Base-by-base conservation (phyloP, 2,113 vertebrate genomes). In the Podarcis muralis region DNA sequence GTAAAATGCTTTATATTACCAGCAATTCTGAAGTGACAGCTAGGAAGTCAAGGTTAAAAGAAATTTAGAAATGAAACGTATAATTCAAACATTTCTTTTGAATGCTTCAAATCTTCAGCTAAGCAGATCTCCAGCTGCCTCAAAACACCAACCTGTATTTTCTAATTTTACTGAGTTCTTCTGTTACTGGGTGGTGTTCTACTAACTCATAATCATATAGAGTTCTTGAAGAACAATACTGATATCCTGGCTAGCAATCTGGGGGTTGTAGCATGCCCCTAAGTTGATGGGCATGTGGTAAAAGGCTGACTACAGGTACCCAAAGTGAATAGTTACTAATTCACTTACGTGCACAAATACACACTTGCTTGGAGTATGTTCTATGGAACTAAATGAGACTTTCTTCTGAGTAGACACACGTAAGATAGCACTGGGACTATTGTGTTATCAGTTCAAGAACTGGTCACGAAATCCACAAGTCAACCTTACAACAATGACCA, bases 61-160 rank as follows among this genome's bases (percentile, higher is more conserved):
- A 30, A 53, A 87, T 88, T 77, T 32, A 68, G 88, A 95, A 93
- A 81, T 1, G 40, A 77, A 88, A 76, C 90, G 89, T 81, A 89
- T 0, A 86, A 35, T 81, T 68, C 7, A 84, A 18, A 91, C 53
- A 90, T 76, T 53, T 32, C 83, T 13, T 40, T 25, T 43, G 75
- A 91, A 88, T 72, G 68, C 78, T 89, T 48, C 43, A 93, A 95
- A 92, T 85, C 91, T 59, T 89, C 88, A 71, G 85, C 79, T 90
- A 0, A 79, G 13, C 18, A 62, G 59, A 37, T 16, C 35, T 69
- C 69, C 22, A 40, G 68, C 40, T 32, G 66, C 35, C 88, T 92
- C 40, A 57, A 94, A 48, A 62, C 18, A 62, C 59, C 13, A 20
- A 62, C 18, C 59, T 62, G 59, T 62, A 62, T 62, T 62, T 62